Conservation (phyloP, 2,113 vertebrate species). For the Aphyosemion australe region DNA sequence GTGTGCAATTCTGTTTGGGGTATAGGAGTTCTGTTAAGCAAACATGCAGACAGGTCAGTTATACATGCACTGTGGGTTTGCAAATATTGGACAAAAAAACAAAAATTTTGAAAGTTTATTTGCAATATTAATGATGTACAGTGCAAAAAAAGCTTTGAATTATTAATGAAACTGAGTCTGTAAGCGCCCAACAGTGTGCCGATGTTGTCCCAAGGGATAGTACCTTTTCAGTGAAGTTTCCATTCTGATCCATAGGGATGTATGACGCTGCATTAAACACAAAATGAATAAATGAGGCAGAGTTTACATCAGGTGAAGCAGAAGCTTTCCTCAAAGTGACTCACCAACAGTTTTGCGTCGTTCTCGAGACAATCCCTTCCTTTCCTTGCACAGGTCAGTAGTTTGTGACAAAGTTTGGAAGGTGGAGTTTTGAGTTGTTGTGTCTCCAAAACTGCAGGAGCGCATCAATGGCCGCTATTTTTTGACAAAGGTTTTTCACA, state of each 20-base stretch:
- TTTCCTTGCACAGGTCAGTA: constrained; percentile 36
- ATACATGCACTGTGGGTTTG: no score
- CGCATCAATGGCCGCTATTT: constrained; percentile 61
- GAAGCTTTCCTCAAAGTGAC: constrained; percentile 1
- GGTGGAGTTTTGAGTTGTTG: constrained; percentile 49
- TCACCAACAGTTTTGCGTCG: constrained; percentile 61
- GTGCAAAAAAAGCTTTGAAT: no score
- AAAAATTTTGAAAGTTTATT: no score
- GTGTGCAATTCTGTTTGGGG: no score
- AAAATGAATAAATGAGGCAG: constrained; percentile 7
- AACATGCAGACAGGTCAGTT: no score
- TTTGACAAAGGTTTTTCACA: constrained; percentile 16
- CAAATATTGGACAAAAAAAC: no score
- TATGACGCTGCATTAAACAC: constrained; percentile 68
- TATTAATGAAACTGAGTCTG: no score
- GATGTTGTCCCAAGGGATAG: no score
- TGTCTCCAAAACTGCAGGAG: constrained; percentile 59
- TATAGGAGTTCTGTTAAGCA: no score
- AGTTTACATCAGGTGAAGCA: background rate
- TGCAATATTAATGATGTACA: constrained; percentile 2
- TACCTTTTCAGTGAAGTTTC: constrained; percentile 76
- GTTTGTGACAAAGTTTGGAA: constrained; percentile 41
- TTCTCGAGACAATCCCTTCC: constrained; percentile 34
- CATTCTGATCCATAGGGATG: constrained; percentile 72
- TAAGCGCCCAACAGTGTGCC: no score